A percentile compares a stretch with the other conserved stretches of the same genome.
Evolutionary conservation across 1,140 invertebrate species (phyloP).

Genomic region (Xylocopa sonorina): DNA sequence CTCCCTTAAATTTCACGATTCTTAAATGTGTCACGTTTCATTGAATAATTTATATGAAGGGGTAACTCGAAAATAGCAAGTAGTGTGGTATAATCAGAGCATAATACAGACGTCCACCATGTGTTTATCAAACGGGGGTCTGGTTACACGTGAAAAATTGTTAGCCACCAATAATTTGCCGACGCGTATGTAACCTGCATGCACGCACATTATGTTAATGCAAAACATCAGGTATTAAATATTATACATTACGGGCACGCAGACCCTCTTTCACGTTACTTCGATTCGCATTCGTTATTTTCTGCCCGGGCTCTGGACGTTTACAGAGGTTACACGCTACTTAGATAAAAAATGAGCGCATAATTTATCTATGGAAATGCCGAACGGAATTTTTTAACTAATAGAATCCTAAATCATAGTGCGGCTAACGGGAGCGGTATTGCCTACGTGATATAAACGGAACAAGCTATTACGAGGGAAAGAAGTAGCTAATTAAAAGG

Average conservation of each 20-base stretch:
- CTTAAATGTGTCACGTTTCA: background rate
- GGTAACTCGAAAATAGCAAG: conserved; percentile 31
- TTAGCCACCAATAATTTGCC: background rate
- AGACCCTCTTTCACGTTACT: background rate
- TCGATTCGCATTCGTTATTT: background rate
- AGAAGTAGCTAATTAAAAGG: background rate
- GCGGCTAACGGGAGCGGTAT: no score
- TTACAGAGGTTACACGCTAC: no score
- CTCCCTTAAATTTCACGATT: background rate
- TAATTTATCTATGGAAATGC: background rate
- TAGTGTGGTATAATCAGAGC: background rate
- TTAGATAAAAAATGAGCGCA: background rate
- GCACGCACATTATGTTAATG: background rate
- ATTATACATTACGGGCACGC: background rate
- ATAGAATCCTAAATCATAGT: background rate
- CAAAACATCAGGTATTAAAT: background rate
- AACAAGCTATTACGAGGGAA: no score
- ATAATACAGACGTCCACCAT: background rate
- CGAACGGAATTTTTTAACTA: background rate
- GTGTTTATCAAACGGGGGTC: background rate
- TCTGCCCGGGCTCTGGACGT: background rate
- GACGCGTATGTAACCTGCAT: background rate
- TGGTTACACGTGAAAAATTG: conserved; percentile 19
- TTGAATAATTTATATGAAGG: conserved; percentile 18
- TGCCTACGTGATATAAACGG: background rate